Evolutionary conservation across 1,140 invertebrate genomes (phyloP).

Genomic region (Brachionus paranguensis): DNA sequence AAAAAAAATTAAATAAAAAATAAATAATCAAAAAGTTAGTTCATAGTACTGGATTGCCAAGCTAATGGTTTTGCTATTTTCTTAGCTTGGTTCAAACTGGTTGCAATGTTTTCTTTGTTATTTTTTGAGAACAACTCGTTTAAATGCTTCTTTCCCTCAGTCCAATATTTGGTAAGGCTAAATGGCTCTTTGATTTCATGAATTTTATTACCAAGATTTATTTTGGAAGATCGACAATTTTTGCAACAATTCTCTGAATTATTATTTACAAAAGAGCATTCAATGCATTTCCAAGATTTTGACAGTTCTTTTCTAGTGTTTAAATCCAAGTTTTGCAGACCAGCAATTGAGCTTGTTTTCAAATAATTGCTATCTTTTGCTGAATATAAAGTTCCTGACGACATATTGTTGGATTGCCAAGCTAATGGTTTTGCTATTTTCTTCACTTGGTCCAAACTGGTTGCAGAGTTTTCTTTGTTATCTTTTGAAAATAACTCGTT

Average conservation of each 20-base stretch:
- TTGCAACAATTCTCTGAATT: no score
- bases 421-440: neutral
- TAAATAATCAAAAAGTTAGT: no score
- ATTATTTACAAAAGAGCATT: no score
- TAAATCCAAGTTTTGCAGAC: neutral
- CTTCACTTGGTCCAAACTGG: neutral
- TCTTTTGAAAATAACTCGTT: neutral
- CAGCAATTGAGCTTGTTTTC: neutral
- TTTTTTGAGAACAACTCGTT: neutral
- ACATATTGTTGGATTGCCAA: no score
- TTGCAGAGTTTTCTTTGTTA: neutral
- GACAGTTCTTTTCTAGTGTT: neutral
- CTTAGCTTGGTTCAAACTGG: neutral
- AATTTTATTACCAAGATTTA: neutral
- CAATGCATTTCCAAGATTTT: no score
- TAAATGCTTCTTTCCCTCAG: neutral
- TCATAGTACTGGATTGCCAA: no score
- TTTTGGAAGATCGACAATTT: neutral
- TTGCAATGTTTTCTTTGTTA: neutral
- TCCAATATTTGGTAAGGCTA: neutral
- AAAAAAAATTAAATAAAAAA: no score
- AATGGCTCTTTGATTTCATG: neutral
- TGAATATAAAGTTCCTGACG: neutral
- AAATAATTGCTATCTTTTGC: neutral
- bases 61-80: no score